A percentile compares a stretch with the other conserved stretches of the same genome.
These are phyloP conservation scores for Toxostoma redivivum DNA, from an alignment of 2,113 vertebrate species.

Conservation along the genomic window DNA sequence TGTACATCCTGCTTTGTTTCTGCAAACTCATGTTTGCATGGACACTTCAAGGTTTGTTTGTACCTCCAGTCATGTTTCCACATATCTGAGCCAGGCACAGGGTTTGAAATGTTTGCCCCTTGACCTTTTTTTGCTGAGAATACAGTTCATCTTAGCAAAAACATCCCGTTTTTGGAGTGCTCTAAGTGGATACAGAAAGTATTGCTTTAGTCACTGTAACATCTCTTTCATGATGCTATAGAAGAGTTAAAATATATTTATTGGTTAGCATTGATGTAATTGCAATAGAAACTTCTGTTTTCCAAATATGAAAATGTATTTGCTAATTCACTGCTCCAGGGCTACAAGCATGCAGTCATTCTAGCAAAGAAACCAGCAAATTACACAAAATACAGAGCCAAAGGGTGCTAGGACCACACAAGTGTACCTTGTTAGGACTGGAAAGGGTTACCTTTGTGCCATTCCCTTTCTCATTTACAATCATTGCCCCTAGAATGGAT, in stretches of 20 bases:
- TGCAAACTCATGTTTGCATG: background rate
- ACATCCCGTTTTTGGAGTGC: background rate
- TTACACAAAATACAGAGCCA: conserved; percentile 12
- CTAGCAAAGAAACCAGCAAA: background rate
- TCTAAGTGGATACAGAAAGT: background rate
- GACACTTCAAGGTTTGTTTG: background rate
- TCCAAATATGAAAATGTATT: background rate
- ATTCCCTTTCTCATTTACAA: conserved; percentile 41
- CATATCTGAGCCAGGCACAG: background rate
- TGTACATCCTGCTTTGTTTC: background rate
- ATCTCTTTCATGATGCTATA: background rate
- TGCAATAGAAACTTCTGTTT: background rate
- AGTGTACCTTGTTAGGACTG: conserved; percentile 37
- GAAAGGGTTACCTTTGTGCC: conserved; percentile 41
- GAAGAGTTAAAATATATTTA: background rate
- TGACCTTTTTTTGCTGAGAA: background rate
- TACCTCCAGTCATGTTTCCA: background rate
- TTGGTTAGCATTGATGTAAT: background rate
- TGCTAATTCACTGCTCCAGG: background rate
- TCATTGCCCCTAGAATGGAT: conserved; percentile 30
- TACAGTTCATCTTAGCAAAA: background rate
- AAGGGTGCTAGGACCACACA: conserved; percentile 42
- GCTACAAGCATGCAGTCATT: background rate
- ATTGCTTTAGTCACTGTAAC: background rate
- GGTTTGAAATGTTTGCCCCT: background rate